Conservation (phyloP, 2,888 invertebrate genomes). For the Leptinotarsa peninsularis region DNA sequence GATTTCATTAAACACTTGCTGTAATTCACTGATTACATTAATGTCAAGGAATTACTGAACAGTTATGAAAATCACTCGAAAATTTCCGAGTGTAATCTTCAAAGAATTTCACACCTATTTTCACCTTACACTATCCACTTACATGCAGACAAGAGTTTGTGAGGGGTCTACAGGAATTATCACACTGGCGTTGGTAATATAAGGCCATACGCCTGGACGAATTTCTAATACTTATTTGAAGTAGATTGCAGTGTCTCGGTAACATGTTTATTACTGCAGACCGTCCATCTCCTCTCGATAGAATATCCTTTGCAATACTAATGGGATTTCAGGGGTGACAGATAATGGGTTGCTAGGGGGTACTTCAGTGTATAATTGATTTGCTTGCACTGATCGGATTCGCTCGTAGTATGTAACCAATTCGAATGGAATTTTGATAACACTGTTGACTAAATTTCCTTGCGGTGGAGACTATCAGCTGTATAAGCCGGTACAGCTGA, state of each 20-base stretch:
- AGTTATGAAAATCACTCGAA: constrained; percentile 15
- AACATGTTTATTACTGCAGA: constrained; percentile 28
- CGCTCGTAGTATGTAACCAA: not conserved
- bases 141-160: constrained; percentile 55
- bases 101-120: constrained; percentile 63
- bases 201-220: constrained; percentile 26
- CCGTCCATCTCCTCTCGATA: constrained; percentile 15
- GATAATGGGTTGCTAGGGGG: not conserved
- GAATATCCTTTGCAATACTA: constrained; percentile 11
- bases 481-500: no score
- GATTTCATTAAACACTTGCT: not conserved
- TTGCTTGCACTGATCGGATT: constrained; percentile 6
- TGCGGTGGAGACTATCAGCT: not conserved
- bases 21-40: not conserved
- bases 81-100: constrained; percentile 51
- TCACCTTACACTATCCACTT: constrained; percentile 58
- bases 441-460: not conserved
- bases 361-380: constrained; percentile 13
- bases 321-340: constrained; percentile 14
- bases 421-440: not conserved
- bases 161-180: constrained; percentile 48
- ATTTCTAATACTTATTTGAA: constrained; percentile 28
- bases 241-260: constrained; percentile 19
- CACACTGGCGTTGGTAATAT: constrained; percentile 43
- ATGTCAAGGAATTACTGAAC: not conserved